phyloP scores from a whole-genome alignment of 1,140 invertebrate genomes.

The Papilio dardanus region DNA sequence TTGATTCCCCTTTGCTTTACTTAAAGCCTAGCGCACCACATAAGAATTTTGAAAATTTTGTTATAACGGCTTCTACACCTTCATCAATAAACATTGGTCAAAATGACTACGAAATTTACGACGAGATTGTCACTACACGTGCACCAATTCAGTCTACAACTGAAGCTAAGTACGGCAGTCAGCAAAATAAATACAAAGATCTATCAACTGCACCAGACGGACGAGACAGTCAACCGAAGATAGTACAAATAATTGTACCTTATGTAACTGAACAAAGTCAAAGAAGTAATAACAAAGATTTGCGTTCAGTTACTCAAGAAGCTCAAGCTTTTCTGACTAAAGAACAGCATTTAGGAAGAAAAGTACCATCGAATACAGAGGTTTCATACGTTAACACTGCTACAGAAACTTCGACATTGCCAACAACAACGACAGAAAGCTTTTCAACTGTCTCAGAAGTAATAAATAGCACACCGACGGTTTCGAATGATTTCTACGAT shows the following conservation, averaged over 20 bases:
- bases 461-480: conserved; percentile 54
- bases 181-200: conserved; percentile 59
- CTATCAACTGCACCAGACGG: conserved; percentile 53
- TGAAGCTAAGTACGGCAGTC: conserved; percentile 55
- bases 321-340: conserved; percentile 64
- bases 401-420: conserved; percentile 60
- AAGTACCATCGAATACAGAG: conserved; percentile 73
- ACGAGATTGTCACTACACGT: conserved; percentile 63
- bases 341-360: conserved; percentile 75
- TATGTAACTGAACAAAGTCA: conserved; percentile 86
- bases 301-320: conserved; percentile 51
- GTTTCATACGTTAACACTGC: conserved; percentile 49
- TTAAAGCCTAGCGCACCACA: conserved; percentile 79
- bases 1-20: conserved; percentile 80
- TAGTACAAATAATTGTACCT: conserved; percentile 90
- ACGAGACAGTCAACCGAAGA: conserved; percentile 74
- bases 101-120: conserved; percentile 75
- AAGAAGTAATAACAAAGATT: conserved; percentile 59
- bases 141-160: conserved; percentile 47
- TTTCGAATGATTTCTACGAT: conserved; percentile 70
- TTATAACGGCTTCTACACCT: conserved; percentile 51
- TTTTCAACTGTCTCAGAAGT: conserved; percentile 53
- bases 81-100: conserved; percentile 47
- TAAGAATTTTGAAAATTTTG: conserved; percentile 73
- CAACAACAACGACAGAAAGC: conserved; percentile 62